Conservation (phyloP, 1,140 invertebrate genomes). For the Pentalonia nigronervosa region DNA sequence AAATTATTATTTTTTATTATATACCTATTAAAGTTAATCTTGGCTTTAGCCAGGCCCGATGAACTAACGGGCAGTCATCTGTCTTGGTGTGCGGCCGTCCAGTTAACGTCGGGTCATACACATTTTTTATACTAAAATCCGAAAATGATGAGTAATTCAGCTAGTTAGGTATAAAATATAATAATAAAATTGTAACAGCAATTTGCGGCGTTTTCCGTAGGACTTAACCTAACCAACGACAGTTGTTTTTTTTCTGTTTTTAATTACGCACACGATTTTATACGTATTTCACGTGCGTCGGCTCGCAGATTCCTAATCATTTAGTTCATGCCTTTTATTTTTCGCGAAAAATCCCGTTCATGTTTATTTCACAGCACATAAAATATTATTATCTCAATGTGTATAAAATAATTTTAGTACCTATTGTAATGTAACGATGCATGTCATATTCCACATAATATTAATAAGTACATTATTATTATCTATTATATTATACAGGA, state of each 20-base stretch:
- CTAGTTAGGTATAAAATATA: neutral
- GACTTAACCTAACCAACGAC: neutral
- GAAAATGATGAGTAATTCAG: too few species aligned
- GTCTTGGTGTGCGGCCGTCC: too few species aligned
- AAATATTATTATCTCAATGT: neutral
- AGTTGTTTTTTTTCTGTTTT: neutral
- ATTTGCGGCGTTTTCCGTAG: neutral
- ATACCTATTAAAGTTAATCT: too few species aligned
- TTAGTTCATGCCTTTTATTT: neutral
- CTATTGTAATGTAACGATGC: neutral
- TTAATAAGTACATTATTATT: too few species aligned
- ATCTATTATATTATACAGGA: neutral
- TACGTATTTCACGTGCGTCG: neutral
- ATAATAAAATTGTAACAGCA: neutral
- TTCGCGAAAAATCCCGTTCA: neutral
- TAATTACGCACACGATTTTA: neutral
- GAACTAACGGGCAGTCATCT: too few species aligned
- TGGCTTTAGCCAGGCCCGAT: too few species aligned
- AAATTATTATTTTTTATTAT: too few species aligned
- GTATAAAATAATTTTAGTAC: neutral
- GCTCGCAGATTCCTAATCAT: neutral
- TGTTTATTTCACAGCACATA: neutral
- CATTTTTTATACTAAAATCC: too few species aligned
- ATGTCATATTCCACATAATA: neutral
- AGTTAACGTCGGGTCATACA: too few species aligned